Percentiles rank a stretch among this genome's conserved stretches.
Conservation (phyloP, 2,113 vertebrate species). For the Lepisosteus osseus region DNA sequence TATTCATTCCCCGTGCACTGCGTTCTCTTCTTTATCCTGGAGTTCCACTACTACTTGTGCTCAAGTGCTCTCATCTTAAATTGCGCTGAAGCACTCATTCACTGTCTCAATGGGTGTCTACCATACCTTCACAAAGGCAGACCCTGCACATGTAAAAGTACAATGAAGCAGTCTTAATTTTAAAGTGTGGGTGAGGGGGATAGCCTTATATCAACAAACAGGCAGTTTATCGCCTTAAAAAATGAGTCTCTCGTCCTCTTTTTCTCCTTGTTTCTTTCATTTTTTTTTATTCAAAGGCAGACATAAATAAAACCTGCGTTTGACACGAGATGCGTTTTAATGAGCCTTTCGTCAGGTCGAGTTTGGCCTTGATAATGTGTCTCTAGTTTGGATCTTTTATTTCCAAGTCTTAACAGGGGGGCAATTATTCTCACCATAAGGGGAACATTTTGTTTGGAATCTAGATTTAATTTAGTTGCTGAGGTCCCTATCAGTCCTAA, state of each 20-base stretch:
- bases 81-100: constrained; percentile 45
- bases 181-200: neutral
- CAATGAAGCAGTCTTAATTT: constrained; percentile 25
- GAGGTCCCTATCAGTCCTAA: constrained; percentile 46
- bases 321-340: neutral
- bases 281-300: constrained; percentile 17
- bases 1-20: constrained; percentile 13
- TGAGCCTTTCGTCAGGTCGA: neutral
- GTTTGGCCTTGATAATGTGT: constrained; percentile 1
- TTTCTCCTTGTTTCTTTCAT: neutral
- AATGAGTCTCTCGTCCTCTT: neutral
- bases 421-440: constrained; percentile 40
- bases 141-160: constrained; percentile 21
- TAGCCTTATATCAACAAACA: constrained; percentile 37
- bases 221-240: constrained; percentile 31
- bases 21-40: constrained; percentile 35
- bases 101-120: constrained; percentile 37
- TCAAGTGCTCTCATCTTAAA: constrained; percentile 48
- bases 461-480: constrained; percentile 55
- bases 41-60: constrained; percentile 30
- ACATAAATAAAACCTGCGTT: neutral
- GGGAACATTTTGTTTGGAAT: constrained; percentile 40
- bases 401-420: constrained; percentile 17
- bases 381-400: constrained; percentile 31
- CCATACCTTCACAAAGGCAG: constrained; percentile 36